These are phyloP conservation scores for Neomorphus geoffroyi DNA, from an alignment of 2,797 vertebrate genomes.

Conservation along the genomic window DNA sequence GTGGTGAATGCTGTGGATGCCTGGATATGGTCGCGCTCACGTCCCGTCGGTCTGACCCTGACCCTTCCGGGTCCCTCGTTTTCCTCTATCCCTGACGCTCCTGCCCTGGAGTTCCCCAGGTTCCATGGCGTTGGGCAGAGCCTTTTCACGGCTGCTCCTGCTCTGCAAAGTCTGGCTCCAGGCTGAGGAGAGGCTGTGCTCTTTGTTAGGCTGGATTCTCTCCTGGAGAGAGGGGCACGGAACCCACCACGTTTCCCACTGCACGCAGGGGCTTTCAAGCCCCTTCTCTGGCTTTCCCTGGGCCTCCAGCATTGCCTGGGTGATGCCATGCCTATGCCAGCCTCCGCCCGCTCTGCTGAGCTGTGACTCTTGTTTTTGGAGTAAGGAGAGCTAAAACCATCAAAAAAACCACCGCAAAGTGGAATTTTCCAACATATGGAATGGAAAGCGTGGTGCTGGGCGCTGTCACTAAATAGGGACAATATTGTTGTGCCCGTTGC, in stretches of 20 bases:
- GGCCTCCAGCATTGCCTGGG: background rate
- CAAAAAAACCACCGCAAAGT: background rate
- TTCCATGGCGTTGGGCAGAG: too few species aligned
- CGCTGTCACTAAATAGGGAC: background rate
- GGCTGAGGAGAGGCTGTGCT: background rate
- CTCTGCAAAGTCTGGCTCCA: background rate
- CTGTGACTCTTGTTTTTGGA: conserved; percentile 1
- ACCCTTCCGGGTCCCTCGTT: accelerated
- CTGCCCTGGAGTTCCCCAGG: accelerated
- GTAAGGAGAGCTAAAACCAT: conserved; percentile 4
- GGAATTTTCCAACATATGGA: conserved; percentile 31
- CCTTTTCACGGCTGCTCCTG: too few species aligned
- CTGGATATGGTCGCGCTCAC: accelerated
- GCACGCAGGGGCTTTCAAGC: too few species aligned
- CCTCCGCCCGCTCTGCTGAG: background rate
- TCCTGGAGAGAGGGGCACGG: accelerated
- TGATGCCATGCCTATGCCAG: background rate
- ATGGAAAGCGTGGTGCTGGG: background rate
- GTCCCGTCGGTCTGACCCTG: accelerated
- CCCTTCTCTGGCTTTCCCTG: background rate
- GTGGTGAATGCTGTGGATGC: accelerated
- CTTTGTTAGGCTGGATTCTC: background rate
- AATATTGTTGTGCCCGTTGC: conserved; percentile 15
- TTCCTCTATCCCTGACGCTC: background rate
- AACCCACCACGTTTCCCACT: background rate